Evolutionary conservation across 2,113 vertebrate species (phyloP), one percentile per base, ranked within the genome.

Genomic region (Heliornis fulica): DNA sequence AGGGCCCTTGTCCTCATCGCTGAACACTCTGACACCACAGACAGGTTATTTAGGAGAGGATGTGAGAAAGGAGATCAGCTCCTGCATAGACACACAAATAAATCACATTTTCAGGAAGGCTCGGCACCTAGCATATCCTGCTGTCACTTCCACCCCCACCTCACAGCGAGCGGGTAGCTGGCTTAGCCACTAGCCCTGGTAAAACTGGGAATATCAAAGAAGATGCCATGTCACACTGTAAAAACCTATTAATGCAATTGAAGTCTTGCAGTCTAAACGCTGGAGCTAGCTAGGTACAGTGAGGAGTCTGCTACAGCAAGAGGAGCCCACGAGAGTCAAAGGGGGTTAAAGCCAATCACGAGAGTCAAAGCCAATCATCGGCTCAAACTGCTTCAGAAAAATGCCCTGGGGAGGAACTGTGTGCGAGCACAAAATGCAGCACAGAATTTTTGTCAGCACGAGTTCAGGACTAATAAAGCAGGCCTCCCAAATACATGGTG

Each of bases 381-480:
- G 87, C 74, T 76, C 64, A 81, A 92, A 64, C 26, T 13, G 12
- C 31, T 94, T 56, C 81, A 91, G 69, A 91, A 93, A 93, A 94
- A 94, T 26, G 84, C 61, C 51, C 75, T 29, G 41, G 28, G 38
- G 84, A 87, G 26, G 25, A 83, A 40, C 28, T 48, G 46, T 70
- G 70, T 60, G 74, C 28, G 25, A 90, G 46, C 77, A 92, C 61
- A 63, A 87, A 81, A 26, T 75, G 51, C 68, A 90, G 36, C 69
- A 89, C 87, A 81, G 78, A 60, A 81, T 82, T 94, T 93, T 94
- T 76, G 91, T 69, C 59, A 94, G 34, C 50, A 18, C 38, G 63
- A 93, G 66, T 83, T 90, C 84, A 93, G n/a, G 57, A 61, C 79
- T 74, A 95, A 91, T 87, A 93, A 89, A 89, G 36, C 74, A 93